phyloP scores from a whole-genome alignment of 2,797 vertebrate genomes.

The Sternotherus odoratus region DNA sequence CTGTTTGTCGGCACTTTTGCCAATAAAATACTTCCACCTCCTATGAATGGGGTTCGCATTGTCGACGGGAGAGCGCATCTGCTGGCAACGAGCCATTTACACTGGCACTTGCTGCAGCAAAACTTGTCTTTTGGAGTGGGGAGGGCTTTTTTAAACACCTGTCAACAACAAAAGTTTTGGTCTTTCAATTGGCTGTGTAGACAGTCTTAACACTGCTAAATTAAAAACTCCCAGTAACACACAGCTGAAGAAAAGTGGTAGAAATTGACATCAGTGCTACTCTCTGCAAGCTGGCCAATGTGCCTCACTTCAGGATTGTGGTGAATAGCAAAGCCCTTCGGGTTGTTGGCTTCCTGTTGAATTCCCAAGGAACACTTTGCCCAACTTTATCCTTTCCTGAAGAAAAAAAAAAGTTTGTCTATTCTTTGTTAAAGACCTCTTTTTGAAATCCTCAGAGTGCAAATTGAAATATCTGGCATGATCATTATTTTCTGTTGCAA shows the following conservation, averaged over 20 bases:
- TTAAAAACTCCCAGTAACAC: constrained; percentile 11
- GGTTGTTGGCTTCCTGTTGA: neutral
- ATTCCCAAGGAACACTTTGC: neutral
- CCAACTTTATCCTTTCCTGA: neutral
- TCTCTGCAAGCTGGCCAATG: neutral
- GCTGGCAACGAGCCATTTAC: too few species aligned
- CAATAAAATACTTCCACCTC: too few species aligned
- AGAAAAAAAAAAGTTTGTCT: neutral
- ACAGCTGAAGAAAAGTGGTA: neutral
- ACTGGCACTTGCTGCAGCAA: too few species aligned
- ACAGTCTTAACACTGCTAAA: neutral
- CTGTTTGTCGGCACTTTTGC: too few species aligned
- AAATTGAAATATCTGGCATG: neutral
- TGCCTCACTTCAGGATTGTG: neutral
- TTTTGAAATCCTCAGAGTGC: neutral
- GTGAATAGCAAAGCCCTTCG: neutral
- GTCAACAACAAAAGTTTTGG: too few species aligned
- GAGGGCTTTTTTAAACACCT: too few species aligned
- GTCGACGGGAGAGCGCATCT: too few species aligned
- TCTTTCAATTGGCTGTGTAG: too few species aligned
- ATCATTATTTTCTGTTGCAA: neutral
- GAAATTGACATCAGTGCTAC: constrained; percentile 19
- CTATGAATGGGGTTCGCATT: too few species aligned
- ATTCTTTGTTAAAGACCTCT: neutral
- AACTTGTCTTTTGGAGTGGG: too few species aligned